Evolutionary conservation across 2,888 invertebrate genomes (phyloP), one percentile per base, ranked within the genome.

Genomic region (Orthonevra nobilis): DNA sequence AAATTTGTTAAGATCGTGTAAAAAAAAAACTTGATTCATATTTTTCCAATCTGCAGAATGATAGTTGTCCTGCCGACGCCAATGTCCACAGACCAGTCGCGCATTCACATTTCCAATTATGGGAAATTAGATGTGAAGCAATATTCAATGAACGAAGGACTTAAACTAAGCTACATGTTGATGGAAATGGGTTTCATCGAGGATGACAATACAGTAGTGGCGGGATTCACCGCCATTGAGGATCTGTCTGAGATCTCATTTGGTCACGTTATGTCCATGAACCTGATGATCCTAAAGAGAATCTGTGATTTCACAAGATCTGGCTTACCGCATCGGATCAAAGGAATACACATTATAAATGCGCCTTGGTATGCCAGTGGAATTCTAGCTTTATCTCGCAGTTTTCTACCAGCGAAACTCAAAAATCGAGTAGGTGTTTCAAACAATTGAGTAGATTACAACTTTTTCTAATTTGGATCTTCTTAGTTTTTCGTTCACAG

Each of bases 361-460:
- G 89, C 90, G 0, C 90, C 92, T 0, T 48, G 89, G 2, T 90
- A 91, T 12, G 91, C 92, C 74, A 91, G 91, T 81, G 88, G 90
- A 0, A 87, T 91, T 0, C 91, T 89, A 81, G 87, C 88, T 26
- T 85, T 92, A 36, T 87, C 92, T 32, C 91, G 90, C 83, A 84
- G 89, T 28, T 91, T 92, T 81, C 85, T 92, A 83, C 90, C 90
- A 44, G 90, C 91, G 40, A 92, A 92, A 85, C 85, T 91, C 81
- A 90, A 89, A 83, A 90, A 89, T 69, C 87, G 92, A 84, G 92
- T 92, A 88, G 86, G 89, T 85, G 0, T 6, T n/a, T 1, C n/a
- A n/a, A n/a, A n/a, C n/a, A n/a, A n/a, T n/a, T n/a, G n/a, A n/a
- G n/a, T n/a, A n/a, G n/a, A n/a, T n/a, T n/a, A n/a, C n/a, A n/a